Conservation (phyloP, 2,113 vertebrate species). For the Athene noctua region DNA sequence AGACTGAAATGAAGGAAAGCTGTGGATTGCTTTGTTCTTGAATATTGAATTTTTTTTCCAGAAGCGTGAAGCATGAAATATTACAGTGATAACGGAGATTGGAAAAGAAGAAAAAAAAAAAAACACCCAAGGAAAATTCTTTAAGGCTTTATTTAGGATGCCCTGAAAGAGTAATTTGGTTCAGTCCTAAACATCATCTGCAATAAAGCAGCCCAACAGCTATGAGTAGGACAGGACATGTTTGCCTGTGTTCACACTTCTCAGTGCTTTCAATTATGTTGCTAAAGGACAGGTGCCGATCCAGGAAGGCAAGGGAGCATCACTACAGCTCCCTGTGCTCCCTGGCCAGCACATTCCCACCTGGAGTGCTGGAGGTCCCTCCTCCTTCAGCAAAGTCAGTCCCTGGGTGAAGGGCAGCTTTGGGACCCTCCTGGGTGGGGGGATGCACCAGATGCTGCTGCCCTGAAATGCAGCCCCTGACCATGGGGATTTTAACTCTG, state of each 20-base stretch:
- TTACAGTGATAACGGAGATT: conserved; percentile 62
- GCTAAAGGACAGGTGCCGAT: neutral
- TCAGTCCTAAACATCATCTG: conserved; percentile 48
- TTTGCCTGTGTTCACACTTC: neutral
- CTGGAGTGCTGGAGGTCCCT: neutral
- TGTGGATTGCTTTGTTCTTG: conserved; percentile 69
- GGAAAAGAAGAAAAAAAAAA: conserved; percentile 12
- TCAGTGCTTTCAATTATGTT: neutral
- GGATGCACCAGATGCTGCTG: accelerated
- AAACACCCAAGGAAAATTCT: neutral
- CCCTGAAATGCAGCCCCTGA: neutral
- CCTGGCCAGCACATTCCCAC: neutral
- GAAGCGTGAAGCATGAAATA: conserved; percentile 69
- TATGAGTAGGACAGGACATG: neutral
- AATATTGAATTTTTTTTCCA: conserved; percentile 56
- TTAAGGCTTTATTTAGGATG: conserved; percentile 55
- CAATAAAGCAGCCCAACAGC: conserved; percentile 23
- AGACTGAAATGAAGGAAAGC: conserved; percentile 70
- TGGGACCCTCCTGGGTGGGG: neutral
- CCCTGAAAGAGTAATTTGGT: conserved; percentile 52
- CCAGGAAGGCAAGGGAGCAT: neutral
- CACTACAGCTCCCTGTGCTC: too few relatives aligned
- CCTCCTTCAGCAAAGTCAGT: neutral
- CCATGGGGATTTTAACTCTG: neutral
- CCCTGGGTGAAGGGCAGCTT: neutral